phyloP scores from a whole-genome alignment of 2,888 invertebrate species.

The Resseliella maxima region DNA sequence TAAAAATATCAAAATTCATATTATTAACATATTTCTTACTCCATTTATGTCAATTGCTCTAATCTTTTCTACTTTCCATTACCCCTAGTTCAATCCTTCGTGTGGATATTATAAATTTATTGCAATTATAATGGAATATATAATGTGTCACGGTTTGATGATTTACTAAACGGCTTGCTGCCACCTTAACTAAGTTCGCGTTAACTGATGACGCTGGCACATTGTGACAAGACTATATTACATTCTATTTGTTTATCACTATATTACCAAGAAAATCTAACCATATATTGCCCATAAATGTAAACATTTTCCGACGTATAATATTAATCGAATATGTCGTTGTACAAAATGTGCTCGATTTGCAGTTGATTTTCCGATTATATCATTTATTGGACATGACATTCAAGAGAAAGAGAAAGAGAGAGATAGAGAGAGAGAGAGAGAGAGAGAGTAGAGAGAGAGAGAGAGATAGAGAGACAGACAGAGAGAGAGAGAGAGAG shows the following conservation, averaged over 20 bases:
- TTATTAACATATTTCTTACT: too few relatives aligned
- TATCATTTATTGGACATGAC: not conserved
- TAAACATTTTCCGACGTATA: not conserved
- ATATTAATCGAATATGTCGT: not conserved
- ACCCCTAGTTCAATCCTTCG: too few relatives aligned
- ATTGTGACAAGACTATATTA: not conserved
- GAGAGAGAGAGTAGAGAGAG: too few relatives aligned
- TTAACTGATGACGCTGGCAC: not conserved
- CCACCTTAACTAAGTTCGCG: not conserved
- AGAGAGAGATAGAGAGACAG: too few relatives aligned
- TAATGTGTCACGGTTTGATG: slow-evolving; percentile 27
- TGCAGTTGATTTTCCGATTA: not conserved
- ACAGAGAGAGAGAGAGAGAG: too few relatives aligned
- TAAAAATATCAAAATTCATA: too few relatives aligned
- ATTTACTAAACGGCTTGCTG: slow-evolving; percentile 3
- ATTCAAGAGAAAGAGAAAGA: too few relatives aligned
- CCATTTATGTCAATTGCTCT: too few relatives aligned
- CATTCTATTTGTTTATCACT: slow-evolving; percentile 8
- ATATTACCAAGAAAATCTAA: not conserved
- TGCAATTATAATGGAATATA: slow-evolving; percentile 48
- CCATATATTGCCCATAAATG: not conserved
- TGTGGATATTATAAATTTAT: slow-evolving; percentile 48
- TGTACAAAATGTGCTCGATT: not conserved
- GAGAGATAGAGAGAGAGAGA: too few relatives aligned
- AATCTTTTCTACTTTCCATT: too few relatives aligned